A percentile compares a stretch with the other conserved stretches of the same genome.
Evolutionary conservation across 2,113 vertebrate genomes (phyloP).

Genomic region (Triplophysa rosa): DNA sequence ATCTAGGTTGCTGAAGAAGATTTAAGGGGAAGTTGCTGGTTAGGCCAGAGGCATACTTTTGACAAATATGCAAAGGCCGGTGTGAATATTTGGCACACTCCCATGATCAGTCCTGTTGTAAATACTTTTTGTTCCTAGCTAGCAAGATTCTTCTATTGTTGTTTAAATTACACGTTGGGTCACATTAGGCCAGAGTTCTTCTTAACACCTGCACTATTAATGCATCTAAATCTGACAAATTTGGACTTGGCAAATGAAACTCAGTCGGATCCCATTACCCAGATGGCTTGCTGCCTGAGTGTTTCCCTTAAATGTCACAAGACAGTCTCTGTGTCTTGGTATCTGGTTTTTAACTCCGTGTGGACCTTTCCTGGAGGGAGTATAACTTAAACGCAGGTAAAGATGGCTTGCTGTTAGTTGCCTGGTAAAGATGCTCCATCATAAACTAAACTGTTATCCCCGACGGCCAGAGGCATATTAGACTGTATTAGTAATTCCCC

Average conservation of each 20-base stretch:
- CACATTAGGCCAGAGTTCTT: background rate
- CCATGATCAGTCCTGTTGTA: background rate
- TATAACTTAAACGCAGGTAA: background rate
- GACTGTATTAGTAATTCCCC: conserved; percentile 4
- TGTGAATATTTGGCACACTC: background rate
- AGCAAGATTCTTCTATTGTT: background rate
- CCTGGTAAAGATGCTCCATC: conserved; percentile 6
- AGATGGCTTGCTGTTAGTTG: conserved; percentile 14
- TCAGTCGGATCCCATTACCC: conserved; percentile 42
- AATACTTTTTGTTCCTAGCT: background rate
- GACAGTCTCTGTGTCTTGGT: background rate
- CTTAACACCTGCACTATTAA: conserved; percentile 9
- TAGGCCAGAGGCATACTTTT: background rate
- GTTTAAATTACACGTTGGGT: background rate
- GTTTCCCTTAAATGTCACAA: conserved; percentile 18
- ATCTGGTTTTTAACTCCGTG: background rate
- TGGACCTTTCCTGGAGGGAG: background rate
- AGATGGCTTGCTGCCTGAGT: background rate
- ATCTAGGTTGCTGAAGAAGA: conserved; percentile 20
- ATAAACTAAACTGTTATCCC: background rate
- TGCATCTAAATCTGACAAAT: conserved; percentile 29
- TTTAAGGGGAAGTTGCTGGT: background rate
- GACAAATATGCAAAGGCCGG: background rate
- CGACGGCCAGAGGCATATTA: background rate
- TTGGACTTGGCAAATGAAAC: conserved; percentile 26